Evolutionary conservation across 2,113 vertebrate species (phyloP), one percentile per base, ranked within the genome.

Genomic region (Grallaria varia): DNA sequence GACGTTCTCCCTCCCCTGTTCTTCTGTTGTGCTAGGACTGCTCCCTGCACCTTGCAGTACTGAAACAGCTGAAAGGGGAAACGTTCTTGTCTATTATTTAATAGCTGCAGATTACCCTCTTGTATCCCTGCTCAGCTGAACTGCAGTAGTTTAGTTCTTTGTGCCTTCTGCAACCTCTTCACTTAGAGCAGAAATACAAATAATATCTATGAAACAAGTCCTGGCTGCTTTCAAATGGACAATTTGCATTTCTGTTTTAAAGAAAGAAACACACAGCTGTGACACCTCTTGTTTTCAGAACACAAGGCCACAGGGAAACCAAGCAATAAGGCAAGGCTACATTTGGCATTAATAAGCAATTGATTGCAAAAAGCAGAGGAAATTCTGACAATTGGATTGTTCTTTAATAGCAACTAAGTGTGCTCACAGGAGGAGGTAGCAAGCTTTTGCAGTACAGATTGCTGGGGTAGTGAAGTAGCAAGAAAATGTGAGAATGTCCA

Each of bases 301-400:
- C 84, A 95, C 94, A 96, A 14, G 85, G 75, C 92, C 63, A 49
- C 83, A 76, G 90, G 91, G 94, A 91, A 92, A 76, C 37, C 67
- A 45, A 93, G 81, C 52, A 94, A 80, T 77, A 94, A 92, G 53
- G 52, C 74, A 58, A 47, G 58, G 40, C 71, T 87, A 53, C 35
- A 22, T 74, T 80, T 91, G 96, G 52, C 84, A 93, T 94, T 96
- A 96, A 91, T 92, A 96, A 96, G 75, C 78, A 96, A 94, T 92
- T 96, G 93, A 92, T 93, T 89, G 80, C 78, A 79, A 85, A 91
- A 95, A 90, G 21, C 67, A 84, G 80, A 84, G 47, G 53, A 96
- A 80, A 94, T 89, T 93, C 68, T 93, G 75, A 81, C 86, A 94
- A 84, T 85, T 4, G 12, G 56, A 90, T 89, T 74, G 79, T 5